Evolutionary conservation across 2,888 invertebrate species (phyloP), one percentile per base, ranked within the genome.

Genomic region (Synanthedon andrenaeformis): DNA sequence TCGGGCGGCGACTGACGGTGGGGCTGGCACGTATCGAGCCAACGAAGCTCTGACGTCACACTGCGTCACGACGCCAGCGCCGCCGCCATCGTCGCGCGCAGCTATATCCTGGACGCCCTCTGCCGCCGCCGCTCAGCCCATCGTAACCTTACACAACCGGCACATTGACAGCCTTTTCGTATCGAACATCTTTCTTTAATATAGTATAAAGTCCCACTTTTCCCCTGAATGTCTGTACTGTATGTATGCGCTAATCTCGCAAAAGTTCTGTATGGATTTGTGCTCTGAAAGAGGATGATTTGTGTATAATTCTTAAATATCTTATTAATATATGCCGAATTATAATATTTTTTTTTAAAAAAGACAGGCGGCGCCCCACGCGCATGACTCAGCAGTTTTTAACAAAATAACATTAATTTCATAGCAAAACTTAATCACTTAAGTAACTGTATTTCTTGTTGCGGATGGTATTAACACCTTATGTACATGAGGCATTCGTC

Each of bases 41-140:
- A 90, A 89, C 89, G 88, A 89, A 89, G 85, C 90, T 89, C 89
- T 91, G 90, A 90, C 90, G 90, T 91, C 90, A 91, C 90, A 90
- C 91, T 90, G 90, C 90, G 89, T 89, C 89, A 87, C 89, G 82
- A 82, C 82, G 83, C 79, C 81, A 81, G 81, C 85, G 83, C 82
- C 81, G 83, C 82, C 80, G 74, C 76, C 65, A 70, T 71, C 71
- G 67, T 62, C 74, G 74, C 62, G 76, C 79, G 79, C 78, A 56
- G 72, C 63, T 59, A 60, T 66, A 62, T 60, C 66, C 62, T 58
- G 53, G 51, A 59, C 55, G 68, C 66, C 65, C 67, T 72, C 72
- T 62, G 63, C 59, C 63, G 58, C 59, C 73, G 67, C 67, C 72
- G 59, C 58, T 67, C 70, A 69, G 65, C 52, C 49, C 66, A 66